Base-by-base conservation (phyloP, 2,797 vertebrate genomes). In the Hephaestus fuliginosus region DNA sequence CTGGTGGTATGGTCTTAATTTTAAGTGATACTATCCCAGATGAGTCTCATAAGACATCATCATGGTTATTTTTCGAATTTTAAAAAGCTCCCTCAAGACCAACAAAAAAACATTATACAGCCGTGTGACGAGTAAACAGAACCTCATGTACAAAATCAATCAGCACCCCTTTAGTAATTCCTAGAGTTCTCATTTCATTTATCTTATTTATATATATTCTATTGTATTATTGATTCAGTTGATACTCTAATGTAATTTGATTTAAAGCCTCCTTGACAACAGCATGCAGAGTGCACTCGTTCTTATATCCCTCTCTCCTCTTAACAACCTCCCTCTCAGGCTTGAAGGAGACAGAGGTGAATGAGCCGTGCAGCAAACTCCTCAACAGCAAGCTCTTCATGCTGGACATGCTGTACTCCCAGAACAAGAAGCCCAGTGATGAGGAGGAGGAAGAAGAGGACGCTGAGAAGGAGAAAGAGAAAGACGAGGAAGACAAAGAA, bases 361-460 rank as follows among this genome's bases (percentile, higher is more conserved):
- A 96, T 76, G 97, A 97, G 58, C 96, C 95, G 92, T 96, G 96
- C 91, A 96, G 95, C 86, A 97, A 97, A 89, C 97, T 98, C 85
- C 96, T 98, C 88, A 96, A 97, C 93, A 97, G 93, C 91, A 99
- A 98, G 84, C 95, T 97, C 63, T 98, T 98, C 94, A 98, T 98
- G 97, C 92, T 98, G 96, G 97, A 99, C 94, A 98, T 98, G 97
- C 95, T 98, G 90, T 98, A 98, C 96, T 97, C 97, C 30, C 97
- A 98, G 94, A 98, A 94, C 93, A 96, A 97, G 90, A 97, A 98
- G 86, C 95, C 96, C n/a, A 78, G 85, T 6, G 81, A 94, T 70
- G 92, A 96, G 13, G 97, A 97, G 87, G 97, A 96, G 51, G 96
- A 96, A 2, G 96, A 96, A 70, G 96, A 96, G 55, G 96, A 91